phyloP scores from a whole-genome alignment of 2,888 invertebrate species.

The Teleiodes luculella region DNA sequence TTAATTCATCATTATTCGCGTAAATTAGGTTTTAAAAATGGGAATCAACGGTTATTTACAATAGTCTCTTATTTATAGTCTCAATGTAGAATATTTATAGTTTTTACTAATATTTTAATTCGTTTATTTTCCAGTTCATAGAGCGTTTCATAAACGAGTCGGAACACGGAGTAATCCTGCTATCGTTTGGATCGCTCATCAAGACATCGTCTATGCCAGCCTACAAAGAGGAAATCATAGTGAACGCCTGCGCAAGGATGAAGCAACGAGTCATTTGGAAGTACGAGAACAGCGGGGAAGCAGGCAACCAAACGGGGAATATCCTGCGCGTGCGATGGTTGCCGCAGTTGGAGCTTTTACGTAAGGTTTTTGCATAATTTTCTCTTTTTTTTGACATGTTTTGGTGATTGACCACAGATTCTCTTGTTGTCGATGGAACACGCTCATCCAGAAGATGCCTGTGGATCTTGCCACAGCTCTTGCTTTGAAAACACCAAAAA shows the following conservation, averaged over 20 bases:
- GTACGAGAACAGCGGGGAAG: slow-evolving; percentile 79
- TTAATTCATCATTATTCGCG: too few species aligned
- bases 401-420: too few species aligned
- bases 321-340: slow-evolving; percentile 83
- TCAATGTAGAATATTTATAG: too few species aligned
- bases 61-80: too few species aligned
- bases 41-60: too few species aligned
- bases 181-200: slow-evolving; percentile 89
- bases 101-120: background rate
- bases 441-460: too few species aligned
- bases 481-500: too few species aligned
- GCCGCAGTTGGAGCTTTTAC: slow-evolving; percentile 84
- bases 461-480: too few species aligned
- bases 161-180: slow-evolving; percentile 83
- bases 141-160: slow-evolving; percentile 83
- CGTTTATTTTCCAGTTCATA: slow-evolving; percentile 71
- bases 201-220: slow-evolving; percentile 82
- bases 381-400: too few species aligned
- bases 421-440: too few species aligned
- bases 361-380: too few species aligned
- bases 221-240: slow-evolving; percentile 79
- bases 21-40: too few species aligned
- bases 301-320: slow-evolving; percentile 60
- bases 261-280: slow-evolving; percentile 88
- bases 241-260: slow-evolving; percentile 80